phyloP scores from a whole-genome alignment of 2,888 invertebrate genomes.

The Eupeodes luniger region DNA sequence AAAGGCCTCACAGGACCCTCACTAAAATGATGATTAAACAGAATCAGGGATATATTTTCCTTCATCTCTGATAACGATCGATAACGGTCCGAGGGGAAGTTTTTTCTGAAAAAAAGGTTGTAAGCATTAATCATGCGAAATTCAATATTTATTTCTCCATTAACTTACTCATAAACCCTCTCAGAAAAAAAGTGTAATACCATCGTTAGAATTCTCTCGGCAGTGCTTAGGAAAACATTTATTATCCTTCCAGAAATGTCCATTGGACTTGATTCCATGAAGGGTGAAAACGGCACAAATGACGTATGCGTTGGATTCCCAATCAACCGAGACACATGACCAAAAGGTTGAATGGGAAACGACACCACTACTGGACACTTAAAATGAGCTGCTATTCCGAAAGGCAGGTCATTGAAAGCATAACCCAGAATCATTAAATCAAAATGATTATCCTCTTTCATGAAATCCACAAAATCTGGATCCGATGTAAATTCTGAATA shows the following conservation, averaged over 20 bases:
- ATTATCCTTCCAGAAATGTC: slow-evolving; percentile 75
- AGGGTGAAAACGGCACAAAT: slow-evolving; percentile 65
- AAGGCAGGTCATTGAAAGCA: slow-evolving; percentile 76
- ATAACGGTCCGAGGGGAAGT: slow-evolving; percentile 74
- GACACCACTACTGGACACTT: slow-evolving; percentile 78
- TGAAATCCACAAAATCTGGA: slow-evolving; percentile 71
- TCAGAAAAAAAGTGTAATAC: slow-evolving; percentile 24
- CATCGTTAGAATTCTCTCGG: slow-evolving; percentile 27
- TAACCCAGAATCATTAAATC: slow-evolving; percentile 78
- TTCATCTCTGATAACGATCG: slow-evolving; percentile 71
- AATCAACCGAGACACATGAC: slow-evolving; percentile 66
- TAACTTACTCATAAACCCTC: slow-evolving; percentile 47
- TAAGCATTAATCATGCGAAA: neutral
- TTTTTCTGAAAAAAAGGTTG: slow-evolving; percentile 36
- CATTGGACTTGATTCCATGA: slow-evolving; percentile 46
- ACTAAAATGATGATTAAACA: slow-evolving; percentile 77
- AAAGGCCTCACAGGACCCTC: slow-evolving; percentile 74
- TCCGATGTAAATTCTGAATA: slow-evolving; percentile 67
- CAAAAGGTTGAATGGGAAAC: slow-evolving; percentile 73
- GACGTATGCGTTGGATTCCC: slow-evolving; percentile 77
- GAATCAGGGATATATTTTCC: slow-evolving; percentile 76
- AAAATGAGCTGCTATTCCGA: slow-evolving; percentile 79
- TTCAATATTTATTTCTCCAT: neutral
- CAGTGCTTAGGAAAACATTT: slow-evolving; percentile 61
- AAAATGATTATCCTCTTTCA: slow-evolving; percentile 77